These are phyloP conservation scores for Oncopeltus fasciatus DNA, from an alignment of 1,140 invertebrate species.

Conservation along the genomic window DNA sequence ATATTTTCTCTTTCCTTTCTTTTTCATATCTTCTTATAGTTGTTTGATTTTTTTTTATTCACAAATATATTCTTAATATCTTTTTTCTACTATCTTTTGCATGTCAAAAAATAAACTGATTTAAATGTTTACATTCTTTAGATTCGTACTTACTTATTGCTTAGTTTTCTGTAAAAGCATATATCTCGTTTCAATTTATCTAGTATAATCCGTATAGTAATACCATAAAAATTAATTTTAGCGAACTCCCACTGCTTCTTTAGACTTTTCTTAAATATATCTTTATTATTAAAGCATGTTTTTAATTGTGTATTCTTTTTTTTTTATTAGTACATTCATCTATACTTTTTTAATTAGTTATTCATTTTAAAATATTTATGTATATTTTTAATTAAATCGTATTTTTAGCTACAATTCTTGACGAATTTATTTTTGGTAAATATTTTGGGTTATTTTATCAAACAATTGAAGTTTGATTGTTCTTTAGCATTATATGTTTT, in stretches of 20 bases:
- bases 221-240: neutral
- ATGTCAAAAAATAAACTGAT: no score
- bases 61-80: neutral
- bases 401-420: neutral
- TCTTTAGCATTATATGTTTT: neutral
- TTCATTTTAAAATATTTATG: neutral
- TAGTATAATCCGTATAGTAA: neutral
- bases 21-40: neutral
- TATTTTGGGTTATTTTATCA: no score
- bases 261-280: neutral
- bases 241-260: neutral
- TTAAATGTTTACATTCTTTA: no score
- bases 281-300: neutral
- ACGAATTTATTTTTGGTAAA: no score
- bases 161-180: no score
- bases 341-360: neutral
- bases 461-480: no score
- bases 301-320: neutral
- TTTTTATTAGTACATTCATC: neutral
- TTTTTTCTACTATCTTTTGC: neutral
- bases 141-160: no score
- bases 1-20: neutral
- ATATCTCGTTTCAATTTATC: neutral
- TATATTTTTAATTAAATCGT: neutral
- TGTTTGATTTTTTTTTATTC: neutral